Conservation (phyloP, 2,113 vertebrate species). For the Abramis brama region DNA sequence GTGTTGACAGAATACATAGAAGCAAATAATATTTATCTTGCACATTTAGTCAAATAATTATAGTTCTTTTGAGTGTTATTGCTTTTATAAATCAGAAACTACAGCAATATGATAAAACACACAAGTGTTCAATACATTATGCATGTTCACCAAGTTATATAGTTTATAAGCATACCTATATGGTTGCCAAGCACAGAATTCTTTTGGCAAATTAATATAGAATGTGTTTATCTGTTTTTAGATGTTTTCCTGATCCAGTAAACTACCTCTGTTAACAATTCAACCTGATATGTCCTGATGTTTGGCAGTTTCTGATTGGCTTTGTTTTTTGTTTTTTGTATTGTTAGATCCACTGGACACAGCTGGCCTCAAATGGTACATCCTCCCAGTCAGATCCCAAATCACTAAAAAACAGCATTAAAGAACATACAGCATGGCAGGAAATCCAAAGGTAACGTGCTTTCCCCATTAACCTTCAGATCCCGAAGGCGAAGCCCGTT, state of each 20-base stretch:
- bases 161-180: not conserved
- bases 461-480: not conserved
- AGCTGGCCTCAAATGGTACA: slow-evolving; percentile 58
- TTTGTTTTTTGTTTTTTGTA: not conserved
- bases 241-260: not conserved
- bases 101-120: not conserved
- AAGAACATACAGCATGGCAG: not conserved
- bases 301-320: not conserved
- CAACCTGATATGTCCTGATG: not conserved
- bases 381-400: slow-evolving; percentile 48
- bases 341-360: slow-evolving; percentile 70
- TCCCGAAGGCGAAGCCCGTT: not conserved
- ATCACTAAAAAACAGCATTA: slow-evolving; percentile 44
- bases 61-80: not conserved
- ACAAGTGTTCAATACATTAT: not conserved
- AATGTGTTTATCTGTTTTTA: not conserved
- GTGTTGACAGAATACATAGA: not conserved
- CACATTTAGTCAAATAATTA: not conserved
- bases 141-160: not conserved
- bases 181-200: not conserved
- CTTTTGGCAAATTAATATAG: not conserved
- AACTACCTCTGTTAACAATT: not conserved
- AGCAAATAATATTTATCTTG: too few species aligned
- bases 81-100: not conserved
- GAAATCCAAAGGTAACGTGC: slow-evolving; percentile 43